phyloP scores from a whole-genome alignment of 2,113 vertebrate genomes.

The Anthoscopus minutus region DNA sequence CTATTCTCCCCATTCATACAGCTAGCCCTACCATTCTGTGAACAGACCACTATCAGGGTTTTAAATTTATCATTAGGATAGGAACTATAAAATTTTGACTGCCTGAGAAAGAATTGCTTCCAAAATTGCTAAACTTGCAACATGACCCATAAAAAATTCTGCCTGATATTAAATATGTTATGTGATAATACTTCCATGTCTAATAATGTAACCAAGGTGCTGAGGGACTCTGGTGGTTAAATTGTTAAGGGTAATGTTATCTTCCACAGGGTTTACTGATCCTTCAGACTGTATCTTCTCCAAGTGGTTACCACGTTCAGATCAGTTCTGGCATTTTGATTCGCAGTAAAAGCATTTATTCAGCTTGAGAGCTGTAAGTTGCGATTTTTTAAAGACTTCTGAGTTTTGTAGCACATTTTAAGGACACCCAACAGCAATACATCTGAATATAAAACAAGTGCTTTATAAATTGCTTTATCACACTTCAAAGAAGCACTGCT shows the following conservation, averaged over 20 bases:
- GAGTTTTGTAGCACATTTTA: constrained; percentile 28
- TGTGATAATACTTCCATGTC: neutral
- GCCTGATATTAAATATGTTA: neutral
- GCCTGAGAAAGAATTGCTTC: neutral
- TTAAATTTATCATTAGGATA: neutral
- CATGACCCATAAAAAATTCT: neutral
- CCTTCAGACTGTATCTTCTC: constrained; percentile 38
- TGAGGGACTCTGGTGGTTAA: neutral
- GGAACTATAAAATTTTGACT: neutral
- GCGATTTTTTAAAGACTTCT: neutral
- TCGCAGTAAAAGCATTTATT: constrained; percentile 21
- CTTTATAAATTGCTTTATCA: constrained; percentile 56
- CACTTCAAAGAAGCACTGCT: constrained; percentile 12
- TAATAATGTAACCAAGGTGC: neutral
- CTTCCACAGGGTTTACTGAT: neutral
- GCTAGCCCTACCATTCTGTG: neutral
- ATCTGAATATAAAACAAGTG: constrained; percentile 57
- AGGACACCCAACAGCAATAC: constrained; percentile 37
- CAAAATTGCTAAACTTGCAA: neutral
- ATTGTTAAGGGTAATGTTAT: constrained; percentile 24
- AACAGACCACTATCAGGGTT: neutral
- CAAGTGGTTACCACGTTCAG: neutral
- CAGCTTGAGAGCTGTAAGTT: neutral
- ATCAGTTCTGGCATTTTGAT: neutral
- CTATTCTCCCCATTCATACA: neutral